Conservation (phyloP, 2,797 vertebrate genomes). For the Galaxias olidus region DNA sequence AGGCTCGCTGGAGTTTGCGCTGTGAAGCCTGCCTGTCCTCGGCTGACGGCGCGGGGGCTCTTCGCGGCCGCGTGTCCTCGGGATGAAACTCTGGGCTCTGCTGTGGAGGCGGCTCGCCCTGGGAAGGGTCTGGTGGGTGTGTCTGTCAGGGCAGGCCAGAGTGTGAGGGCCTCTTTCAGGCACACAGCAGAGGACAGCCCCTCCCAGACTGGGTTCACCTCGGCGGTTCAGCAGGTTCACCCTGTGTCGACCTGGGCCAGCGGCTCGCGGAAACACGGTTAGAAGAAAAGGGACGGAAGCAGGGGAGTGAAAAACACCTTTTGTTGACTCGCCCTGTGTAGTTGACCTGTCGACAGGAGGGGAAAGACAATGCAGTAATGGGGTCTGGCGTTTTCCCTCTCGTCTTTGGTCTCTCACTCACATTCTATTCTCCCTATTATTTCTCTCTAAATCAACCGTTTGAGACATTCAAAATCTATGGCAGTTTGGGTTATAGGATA, state of each 20-base stretch:
- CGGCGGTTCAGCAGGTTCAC: constrained; percentile 41
- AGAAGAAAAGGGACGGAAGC: constrained; percentile 10
- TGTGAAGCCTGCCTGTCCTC: constrained; percentile 7
- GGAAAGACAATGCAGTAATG: too few relatives aligned
- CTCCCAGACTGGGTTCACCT: constrained; percentile 29
- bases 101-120: constrained; percentile 31
- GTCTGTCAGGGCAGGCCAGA: constrained; percentile 53
- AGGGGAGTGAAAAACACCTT: not conserved
- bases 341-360: too few relatives aligned
- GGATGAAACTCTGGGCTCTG: constrained; percentile 49
- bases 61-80: constrained; percentile 47
- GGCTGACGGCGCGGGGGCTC: constrained; percentile 23
- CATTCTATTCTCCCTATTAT: not conserved
- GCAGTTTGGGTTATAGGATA: too few relatives aligned
- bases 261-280: constrained; percentile 25
- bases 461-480: too few relatives aligned
- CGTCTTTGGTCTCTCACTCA: too few relatives aligned
- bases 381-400: too few relatives aligned
- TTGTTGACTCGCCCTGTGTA: too few relatives aligned
- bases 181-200: constrained; percentile 40
- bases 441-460: too few relatives aligned
- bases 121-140: constrained; percentile 38
- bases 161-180: constrained; percentile 47
- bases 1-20: constrained; percentile 36
- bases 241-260: constrained; percentile 26